A percentile compares a stretch with the other conserved stretches of the same genome.
Conservation (phyloP, 2,797 vertebrate genomes). For the Anniella stebbinsi region DNA sequence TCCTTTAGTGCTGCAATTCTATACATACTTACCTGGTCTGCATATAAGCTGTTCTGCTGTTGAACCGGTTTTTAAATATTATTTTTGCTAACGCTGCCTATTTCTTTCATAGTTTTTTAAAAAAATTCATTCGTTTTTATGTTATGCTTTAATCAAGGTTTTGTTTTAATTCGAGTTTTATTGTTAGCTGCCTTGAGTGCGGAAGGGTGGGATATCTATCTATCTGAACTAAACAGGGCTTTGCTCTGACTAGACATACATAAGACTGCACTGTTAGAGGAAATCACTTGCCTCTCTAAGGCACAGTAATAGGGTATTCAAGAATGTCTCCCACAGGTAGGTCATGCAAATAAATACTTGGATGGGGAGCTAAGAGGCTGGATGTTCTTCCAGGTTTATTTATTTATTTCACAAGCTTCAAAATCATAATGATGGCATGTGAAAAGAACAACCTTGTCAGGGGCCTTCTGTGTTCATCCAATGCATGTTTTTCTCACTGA, state of each 20-base stretch:
- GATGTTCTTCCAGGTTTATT: background rate
- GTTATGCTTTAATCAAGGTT: too few species aligned
- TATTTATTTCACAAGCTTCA: background rate
- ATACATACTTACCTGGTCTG: background rate
- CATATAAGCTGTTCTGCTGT: background rate
- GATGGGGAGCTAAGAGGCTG: background rate
- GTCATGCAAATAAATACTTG: background rate
- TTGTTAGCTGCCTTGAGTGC: too few species aligned
- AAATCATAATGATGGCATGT: background rate
- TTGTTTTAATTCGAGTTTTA: too few species aligned
- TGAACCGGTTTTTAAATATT: too few species aligned
- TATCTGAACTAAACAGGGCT: too few species aligned
- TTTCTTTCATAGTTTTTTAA: too few species aligned
- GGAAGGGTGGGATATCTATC: too few species aligned
- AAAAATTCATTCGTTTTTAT: too few species aligned
- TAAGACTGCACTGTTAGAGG: too few species aligned
- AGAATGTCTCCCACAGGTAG: background rate
- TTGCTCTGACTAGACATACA: too few species aligned
- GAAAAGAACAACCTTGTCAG: background rate
- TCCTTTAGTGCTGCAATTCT: background rate
- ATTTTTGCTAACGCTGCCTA: too few species aligned
- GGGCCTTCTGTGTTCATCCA: background rate
- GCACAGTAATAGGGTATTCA: background rate
- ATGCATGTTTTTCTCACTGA: background rate
- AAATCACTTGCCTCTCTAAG: background rate